phyloP scores from a whole-genome alignment of 2,113 vertebrate species.

The Mungos mungo region DNA sequence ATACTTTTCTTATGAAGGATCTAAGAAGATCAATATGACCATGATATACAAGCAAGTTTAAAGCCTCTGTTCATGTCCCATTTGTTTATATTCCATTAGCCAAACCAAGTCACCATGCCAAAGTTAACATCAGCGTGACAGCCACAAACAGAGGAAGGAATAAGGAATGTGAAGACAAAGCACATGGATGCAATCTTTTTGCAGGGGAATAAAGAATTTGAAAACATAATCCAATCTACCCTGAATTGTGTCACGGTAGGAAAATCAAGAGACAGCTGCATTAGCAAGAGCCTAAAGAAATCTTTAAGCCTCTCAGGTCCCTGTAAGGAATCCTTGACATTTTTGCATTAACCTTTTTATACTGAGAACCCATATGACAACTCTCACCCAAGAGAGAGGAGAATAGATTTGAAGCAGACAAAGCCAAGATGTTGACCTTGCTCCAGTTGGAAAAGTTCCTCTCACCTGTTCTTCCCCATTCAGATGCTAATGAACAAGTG shows the following conservation, averaged over 20 bases:
- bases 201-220: background rate
- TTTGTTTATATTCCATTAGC: background rate
- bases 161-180: background rate
- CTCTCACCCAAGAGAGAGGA: background rate
- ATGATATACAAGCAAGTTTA: background rate
- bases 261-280: background rate
- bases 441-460: conserved; percentile 33
- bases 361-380: conserved; percentile 34
- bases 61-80: background rate
- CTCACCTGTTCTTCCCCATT: conserved; percentile 43
- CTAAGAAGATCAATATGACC: background rate
- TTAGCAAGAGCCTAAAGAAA: background rate
- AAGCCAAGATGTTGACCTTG: background rate
- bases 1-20: background rate
- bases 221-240: background rate
- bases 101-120: background rate
- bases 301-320: background rate
- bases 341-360: conserved; percentile 39
- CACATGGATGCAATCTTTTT: background rate
- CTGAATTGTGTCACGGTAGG: background rate
- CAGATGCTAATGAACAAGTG: conserved; percentile 34
- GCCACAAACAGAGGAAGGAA: background rate
- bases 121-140: background rate
- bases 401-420: background rate
- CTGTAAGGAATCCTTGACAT: background rate